These are phyloP conservation scores for Chondrilla cf. caribensis DNA, from an alignment of 37 sponge, comb jelly and placozoan species.

Conservation along the genomic window DNA sequence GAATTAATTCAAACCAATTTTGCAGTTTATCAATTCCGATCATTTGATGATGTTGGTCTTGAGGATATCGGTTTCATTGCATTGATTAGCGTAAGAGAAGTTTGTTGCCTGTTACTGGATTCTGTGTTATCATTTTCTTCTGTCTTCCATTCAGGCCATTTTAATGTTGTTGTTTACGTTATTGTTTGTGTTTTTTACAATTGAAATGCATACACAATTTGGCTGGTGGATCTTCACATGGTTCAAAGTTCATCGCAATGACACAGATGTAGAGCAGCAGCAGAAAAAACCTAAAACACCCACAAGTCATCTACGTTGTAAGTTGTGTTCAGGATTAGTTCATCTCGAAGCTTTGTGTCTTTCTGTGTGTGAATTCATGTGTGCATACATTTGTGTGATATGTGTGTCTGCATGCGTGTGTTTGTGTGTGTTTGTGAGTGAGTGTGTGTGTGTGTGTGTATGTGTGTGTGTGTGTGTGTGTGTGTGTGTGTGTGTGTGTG, in stretches of 20 bases:
- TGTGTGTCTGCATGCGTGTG: too few species aligned
- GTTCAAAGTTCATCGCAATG: not conserved
- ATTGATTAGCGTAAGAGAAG: not conserved
- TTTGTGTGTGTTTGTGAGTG: too few species aligned
- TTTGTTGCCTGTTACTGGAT: not conserved
- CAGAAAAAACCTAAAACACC: not conserved
- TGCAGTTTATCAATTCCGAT: too few species aligned
- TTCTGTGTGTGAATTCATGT: too few species aligned
- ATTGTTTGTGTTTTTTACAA: not conserved
- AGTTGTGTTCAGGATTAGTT: not conserved
- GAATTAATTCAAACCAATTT: too few species aligned
- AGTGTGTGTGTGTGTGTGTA: too few species aligned
- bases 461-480: too few species aligned
- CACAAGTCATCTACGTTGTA: constrained; percentile 11
- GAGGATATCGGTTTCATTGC: not conserved
- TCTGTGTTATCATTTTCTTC: not conserved
- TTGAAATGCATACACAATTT: constrained; percentile 4
- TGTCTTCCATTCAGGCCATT: not conserved
- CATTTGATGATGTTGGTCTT: too few species aligned
- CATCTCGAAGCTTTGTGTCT: too few species aligned
- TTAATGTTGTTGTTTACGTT: not conserved
- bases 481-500: too few species aligned
- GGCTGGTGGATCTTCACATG: constrained; percentile 26
- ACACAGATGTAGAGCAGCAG: not conserved
- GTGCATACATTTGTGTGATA: too few species aligned